Evolutionary conservation across 23 tunicate genomes (phyloP).

Genomic region (Trididemnum nubilum): DNA sequence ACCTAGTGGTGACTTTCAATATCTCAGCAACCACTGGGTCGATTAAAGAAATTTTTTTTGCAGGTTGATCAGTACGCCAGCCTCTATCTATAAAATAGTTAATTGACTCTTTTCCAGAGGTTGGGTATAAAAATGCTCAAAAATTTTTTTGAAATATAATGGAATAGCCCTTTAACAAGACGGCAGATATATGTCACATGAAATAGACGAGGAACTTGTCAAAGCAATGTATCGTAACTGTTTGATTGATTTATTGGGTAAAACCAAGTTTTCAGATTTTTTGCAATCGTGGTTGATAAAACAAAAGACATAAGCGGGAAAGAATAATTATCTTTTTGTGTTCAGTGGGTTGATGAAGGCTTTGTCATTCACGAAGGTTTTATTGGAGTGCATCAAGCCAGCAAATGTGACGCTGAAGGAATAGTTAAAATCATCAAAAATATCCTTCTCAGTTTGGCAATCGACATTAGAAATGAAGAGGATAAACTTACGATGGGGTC

Average conservation of each 20-base stretch:
- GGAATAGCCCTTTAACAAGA: too few relatives aligned
- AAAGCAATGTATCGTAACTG: neutral
- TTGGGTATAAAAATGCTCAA: too few relatives aligned
- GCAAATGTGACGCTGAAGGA: neutral
- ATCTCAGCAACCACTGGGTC: too few relatives aligned
- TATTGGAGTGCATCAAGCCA: slow-evolving; percentile 9
- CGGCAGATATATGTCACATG: neutral
- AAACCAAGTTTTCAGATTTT: too few relatives aligned
- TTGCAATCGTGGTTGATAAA: slow-evolving; percentile 15
- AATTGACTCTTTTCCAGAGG: too few relatives aligned
- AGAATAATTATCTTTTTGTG: slow-evolving; percentile 1
- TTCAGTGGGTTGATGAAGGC: neutral
- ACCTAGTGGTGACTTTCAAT: too few relatives aligned
- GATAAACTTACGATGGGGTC: neutral
- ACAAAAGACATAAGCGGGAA: too few relatives aligned
- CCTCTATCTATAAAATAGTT: too few relatives aligned
- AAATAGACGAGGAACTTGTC: neutral
- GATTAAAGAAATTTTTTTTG: too few relatives aligned
- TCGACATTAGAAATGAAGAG: neutral
- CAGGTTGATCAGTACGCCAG: too few relatives aligned
- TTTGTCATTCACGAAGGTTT: slow-evolving; percentile 11
- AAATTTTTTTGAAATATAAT: too few relatives aligned
- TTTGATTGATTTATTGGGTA: neutral
- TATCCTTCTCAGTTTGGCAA: neutral
- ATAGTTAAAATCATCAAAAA: slow-evolving; percentile 4